Percentiles rank a stretch among this genome's conserved stretches.
Conservation (phyloP, 2,113 vertebrate species). For the Ctenodactylus gundi region DNA sequence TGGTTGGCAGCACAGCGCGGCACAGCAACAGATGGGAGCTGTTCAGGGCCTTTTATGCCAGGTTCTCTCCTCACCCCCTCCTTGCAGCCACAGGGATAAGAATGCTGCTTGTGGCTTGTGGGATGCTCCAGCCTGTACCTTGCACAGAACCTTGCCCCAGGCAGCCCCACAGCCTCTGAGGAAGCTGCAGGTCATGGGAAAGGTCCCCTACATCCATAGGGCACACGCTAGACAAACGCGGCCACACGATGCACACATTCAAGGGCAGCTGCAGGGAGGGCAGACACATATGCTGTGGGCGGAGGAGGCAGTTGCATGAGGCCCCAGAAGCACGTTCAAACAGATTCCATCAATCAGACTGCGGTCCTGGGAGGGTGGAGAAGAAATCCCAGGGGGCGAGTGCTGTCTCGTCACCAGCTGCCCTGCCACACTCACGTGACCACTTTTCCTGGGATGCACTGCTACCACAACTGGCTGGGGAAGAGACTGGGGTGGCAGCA, state of each 20-base stretch:
- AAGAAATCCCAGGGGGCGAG: slow-evolving; percentile 80
- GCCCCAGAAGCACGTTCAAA: slow-evolving; percentile 72
- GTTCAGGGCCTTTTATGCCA: slow-evolving; percentile 70
- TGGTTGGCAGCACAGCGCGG: slow-evolving; percentile 61
- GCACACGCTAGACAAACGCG: slow-evolving; percentile 86
- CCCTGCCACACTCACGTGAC: slow-evolving; percentile 51
- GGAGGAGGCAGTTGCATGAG: slow-evolving; percentile 75
- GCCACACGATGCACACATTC: slow-evolving; percentile 84
- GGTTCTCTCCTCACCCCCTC: not conserved
- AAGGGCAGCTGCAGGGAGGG: slow-evolving; percentile 83
- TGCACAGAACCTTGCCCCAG: too few species aligned
- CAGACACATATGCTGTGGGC: slow-evolving; percentile 83
- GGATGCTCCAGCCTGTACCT: slow-evolving; percentile 32
- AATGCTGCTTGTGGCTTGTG: not conserved
- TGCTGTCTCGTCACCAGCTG: slow-evolving; percentile 77
- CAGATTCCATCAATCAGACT: slow-evolving; percentile 83
- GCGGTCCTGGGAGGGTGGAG: slow-evolving; percentile 77
- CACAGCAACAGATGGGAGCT: slow-evolving; percentile 82
- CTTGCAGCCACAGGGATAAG: slow-evolving; percentile 52
- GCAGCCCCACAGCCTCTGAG: slow-evolving; percentile 83
- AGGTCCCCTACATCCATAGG: slow-evolving; percentile 85
- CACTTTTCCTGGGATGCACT: not conserved
- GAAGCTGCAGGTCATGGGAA: slow-evolving; percentile 87
- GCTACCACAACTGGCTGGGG: slow-evolving; percentile 35
- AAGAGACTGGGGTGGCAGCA: not conserved